A percentile compares a stretch with the other conserved stretches of the same genome.
Conservation (phyloP, 2,888 invertebrate species). For the Orchesella flavescens region DNA sequence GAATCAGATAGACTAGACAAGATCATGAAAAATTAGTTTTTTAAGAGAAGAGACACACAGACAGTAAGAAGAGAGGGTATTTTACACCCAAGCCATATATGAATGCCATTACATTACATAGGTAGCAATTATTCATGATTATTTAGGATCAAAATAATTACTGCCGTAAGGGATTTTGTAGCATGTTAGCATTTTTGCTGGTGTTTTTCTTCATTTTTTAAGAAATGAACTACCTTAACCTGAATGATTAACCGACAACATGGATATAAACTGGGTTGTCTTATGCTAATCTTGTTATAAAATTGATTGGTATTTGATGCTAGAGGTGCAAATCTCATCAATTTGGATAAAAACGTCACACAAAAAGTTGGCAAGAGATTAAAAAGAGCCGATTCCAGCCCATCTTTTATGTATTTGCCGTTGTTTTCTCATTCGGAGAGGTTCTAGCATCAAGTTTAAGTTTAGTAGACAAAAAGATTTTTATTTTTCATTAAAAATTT, state of each 20-base stretch:
- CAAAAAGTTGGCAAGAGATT: too few relatives aligned
- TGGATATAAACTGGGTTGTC: too few relatives aligned
- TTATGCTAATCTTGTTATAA: background rate
- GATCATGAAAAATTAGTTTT: constrained; percentile 13
- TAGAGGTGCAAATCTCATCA: background rate
- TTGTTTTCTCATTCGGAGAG: too few relatives aligned
- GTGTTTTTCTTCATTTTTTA: background rate
- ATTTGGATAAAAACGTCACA: too few relatives aligned
- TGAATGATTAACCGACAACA: background rate
- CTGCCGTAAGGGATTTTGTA: background rate
- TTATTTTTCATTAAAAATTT: too few relatives aligned
- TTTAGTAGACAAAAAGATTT: too few relatives aligned
- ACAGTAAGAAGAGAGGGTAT: too few relatives aligned
- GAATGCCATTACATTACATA: background rate
- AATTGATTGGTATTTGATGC: background rate
- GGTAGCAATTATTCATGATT: constrained; percentile 41
- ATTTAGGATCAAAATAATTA: constrained; percentile 31
- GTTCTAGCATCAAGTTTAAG: too few relatives aligned
- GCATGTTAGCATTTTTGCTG: background rate
- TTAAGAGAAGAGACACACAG: too few relatives aligned
- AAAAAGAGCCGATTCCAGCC: too few relatives aligned
- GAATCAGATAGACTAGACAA: background rate
- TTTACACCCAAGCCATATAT: too few relatives aligned
- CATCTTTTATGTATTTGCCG: too few relatives aligned
- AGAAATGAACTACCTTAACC: background rate